Evolutionary conservation across 2,888 invertebrate species (phyloP).

Genomic region (Apantesis nais): DNA sequence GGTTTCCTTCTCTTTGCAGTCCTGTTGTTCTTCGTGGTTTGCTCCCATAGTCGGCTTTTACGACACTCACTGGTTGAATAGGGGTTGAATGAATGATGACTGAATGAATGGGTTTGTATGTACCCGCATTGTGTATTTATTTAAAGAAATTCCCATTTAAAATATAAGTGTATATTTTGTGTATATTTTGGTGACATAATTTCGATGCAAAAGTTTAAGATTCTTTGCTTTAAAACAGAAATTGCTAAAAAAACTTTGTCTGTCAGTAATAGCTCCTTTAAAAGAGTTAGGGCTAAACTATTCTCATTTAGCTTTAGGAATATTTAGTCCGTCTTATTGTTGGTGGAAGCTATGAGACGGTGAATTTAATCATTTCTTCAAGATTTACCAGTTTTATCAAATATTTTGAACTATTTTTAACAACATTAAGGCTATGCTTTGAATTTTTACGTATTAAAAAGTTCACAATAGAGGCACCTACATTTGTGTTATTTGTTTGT

Average conservation of each 20-base stretch:
- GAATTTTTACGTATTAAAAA: background rate
- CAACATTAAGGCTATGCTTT: too few relatives aligned
- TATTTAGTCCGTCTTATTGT: background rate
- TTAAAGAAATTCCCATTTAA: background rate
- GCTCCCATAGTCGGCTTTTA: too few relatives aligned
- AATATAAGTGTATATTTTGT: background rate
- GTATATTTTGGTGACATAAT: too few relatives aligned
- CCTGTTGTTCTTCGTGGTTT: too few relatives aligned
- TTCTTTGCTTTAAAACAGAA: background rate
- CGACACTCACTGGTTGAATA: too few relatives aligned
- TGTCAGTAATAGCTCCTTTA: background rate
- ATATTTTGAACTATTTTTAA: too few relatives aligned
- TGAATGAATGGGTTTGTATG: too few relatives aligned
- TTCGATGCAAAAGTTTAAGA: background rate
- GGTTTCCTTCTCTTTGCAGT: too few relatives aligned
- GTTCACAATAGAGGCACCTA: background rate
- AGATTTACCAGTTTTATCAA: too few relatives aligned
- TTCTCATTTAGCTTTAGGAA: background rate
- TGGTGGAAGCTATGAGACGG: background rate
- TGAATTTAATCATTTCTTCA: background rate
- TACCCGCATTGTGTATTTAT: too few relatives aligned
- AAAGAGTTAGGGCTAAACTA: background rate
- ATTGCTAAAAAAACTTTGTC: background rate
- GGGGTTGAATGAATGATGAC: too few relatives aligned
- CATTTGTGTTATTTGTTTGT: background rate